A percentile compares a stretch with the other conserved stretches of the same genome.
phyloP scores from a whole-genome alignment of 2,113 vertebrate species.

The Entelurus aequoreus region DNA sequence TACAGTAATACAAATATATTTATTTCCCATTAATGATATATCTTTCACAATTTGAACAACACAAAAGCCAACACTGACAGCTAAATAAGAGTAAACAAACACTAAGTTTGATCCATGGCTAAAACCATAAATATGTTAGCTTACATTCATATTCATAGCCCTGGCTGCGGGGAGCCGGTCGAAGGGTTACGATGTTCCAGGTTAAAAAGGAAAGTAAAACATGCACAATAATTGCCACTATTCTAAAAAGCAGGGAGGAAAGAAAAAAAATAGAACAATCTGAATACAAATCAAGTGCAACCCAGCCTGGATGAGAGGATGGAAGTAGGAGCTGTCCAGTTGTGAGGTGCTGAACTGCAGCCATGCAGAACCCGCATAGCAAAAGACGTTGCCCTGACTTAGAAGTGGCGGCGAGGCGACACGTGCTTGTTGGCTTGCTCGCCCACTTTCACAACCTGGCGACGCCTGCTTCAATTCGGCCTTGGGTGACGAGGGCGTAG shows the following conservation, averaged over 20 bases:
- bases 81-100: conserved; percentile 66
- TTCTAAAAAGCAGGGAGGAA: conserved; percentile 65
- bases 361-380: conserved; percentile 53
- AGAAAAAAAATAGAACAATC: conserved; percentile 42
- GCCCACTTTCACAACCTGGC: conserved; percentile 51
- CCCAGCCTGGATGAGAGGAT: conserved; percentile 54
- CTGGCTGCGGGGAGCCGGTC: conserved; percentile 40
- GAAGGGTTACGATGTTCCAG: conserved; percentile 55
- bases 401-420: conserved; percentile 50
- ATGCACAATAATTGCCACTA: conserved; percentile 72
- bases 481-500: conserved; percentile 45
- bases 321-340: conserved; percentile 71
- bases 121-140: conserved; percentile 60
- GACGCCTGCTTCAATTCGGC: conserved; percentile 58
- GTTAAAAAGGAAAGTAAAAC: conserved; percentile 49
- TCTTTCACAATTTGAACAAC: conserved; percentile 74
- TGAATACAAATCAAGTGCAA: conserved; percentile 70
- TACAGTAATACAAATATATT: conserved; percentile 81
- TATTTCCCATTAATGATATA: conserved; percentile 77
- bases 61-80: conserved; percentile 74
- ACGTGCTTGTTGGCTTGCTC: conserved; percentile 41
- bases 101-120: conserved; percentile 61
- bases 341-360: conserved; percentile 70
- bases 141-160: conserved; percentile 71
- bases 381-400: conserved; percentile 42